Evolutionary conservation across 2,888 invertebrate genomes (phyloP).

Genomic region (Erynnis tages): DNA sequence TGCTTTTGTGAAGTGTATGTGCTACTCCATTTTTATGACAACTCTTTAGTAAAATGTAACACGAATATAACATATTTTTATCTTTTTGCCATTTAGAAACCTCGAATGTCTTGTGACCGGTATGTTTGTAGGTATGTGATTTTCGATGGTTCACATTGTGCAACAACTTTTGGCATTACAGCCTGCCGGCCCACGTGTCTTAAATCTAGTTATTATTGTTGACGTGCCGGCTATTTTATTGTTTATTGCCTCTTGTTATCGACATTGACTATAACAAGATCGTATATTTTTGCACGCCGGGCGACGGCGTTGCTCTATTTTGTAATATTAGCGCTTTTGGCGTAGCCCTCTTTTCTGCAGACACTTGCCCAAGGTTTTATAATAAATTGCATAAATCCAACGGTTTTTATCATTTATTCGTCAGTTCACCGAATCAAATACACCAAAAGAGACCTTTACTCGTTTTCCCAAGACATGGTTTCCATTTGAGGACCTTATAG

Average conservation of each 20-base stretch:
- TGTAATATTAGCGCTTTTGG: constrained; percentile 33
- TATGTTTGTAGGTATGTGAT: constrained; percentile 28
- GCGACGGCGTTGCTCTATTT: too few species aligned
- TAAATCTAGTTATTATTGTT: constrained; percentile 41
- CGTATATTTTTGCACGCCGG: too few species aligned
- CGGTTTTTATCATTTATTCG: too few species aligned
- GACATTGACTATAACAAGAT: constrained; percentile 38
- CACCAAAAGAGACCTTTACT: too few species aligned
- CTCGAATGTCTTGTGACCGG: constrained; percentile 3
- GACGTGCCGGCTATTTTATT: constrained; percentile 49
- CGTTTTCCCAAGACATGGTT: too few species aligned
- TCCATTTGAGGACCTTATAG: too few species aligned
- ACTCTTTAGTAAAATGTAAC: too few species aligned
- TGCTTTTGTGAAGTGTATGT: too few species aligned
- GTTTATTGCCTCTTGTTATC: constrained; percentile 49
- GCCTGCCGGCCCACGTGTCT: constrained; percentile 48
- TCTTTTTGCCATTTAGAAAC: too few species aligned
- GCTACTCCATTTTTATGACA: too few species aligned
- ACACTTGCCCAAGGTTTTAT: constrained; percentile 21
- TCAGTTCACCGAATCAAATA: too few species aligned
- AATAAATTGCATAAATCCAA: constrained; percentile 15
- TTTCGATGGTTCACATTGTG: constrained; percentile 42
- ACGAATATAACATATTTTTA: too few species aligned
- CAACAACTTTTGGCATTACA: constrained; percentile 45
- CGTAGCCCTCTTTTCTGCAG: constrained; percentile 14